Percentiles rank a stretch among this genome's conserved stretches.
These are phyloP conservation scores for Hippoglossus stenolepis DNA, from an alignment of 2,113 vertebrate genomes.

Conservation along the genomic window DNA sequence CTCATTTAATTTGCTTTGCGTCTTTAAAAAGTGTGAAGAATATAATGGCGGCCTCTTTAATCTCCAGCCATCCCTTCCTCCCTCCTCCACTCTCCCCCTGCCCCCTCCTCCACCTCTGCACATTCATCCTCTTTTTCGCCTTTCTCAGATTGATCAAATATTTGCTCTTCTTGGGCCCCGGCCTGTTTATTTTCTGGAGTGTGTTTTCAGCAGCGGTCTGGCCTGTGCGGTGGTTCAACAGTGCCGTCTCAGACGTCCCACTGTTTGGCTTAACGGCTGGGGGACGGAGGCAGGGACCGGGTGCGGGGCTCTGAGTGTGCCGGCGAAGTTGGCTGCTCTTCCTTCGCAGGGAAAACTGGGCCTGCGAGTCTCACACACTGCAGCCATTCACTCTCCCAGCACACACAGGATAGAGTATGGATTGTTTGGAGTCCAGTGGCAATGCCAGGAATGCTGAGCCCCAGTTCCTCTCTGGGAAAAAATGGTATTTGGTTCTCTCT, in stretches of 20 bases:
- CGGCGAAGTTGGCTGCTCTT: conserved; percentile 57
- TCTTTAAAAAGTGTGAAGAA: conserved; percentile 5
- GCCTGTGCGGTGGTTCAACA: conserved; percentile 65
- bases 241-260: conserved; percentile 70
- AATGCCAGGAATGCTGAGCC: conserved; percentile 78
- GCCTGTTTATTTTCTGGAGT: conserved; percentile 77
- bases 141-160: conserved; percentile 77
- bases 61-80: conserved; percentile 32
- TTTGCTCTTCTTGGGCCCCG: conserved; percentile 73
- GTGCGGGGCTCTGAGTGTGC: conserved; percentile 53
- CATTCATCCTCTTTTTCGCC: conserved; percentile 53
- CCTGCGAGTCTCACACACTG: conserved; percentile 70
- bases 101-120: conserved; percentile 10
- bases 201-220: conserved; percentile 66
- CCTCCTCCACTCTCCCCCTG: neutral
- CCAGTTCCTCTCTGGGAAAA: conserved; percentile 73
- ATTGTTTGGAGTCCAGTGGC: conserved; percentile 74
- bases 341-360: conserved; percentile 56
- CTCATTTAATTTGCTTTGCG: neutral
- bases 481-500: conserved; percentile 54
- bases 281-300: conserved; percentile 50
- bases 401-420: conserved; percentile 76
- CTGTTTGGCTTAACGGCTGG: conserved; percentile 78
- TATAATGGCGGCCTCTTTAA: conserved; percentile 48
- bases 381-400: conserved; percentile 67